Base-by-base conservation (phyloP, 2,797 vertebrate genomes). In the Uromys caudimaculatus region DNA sequence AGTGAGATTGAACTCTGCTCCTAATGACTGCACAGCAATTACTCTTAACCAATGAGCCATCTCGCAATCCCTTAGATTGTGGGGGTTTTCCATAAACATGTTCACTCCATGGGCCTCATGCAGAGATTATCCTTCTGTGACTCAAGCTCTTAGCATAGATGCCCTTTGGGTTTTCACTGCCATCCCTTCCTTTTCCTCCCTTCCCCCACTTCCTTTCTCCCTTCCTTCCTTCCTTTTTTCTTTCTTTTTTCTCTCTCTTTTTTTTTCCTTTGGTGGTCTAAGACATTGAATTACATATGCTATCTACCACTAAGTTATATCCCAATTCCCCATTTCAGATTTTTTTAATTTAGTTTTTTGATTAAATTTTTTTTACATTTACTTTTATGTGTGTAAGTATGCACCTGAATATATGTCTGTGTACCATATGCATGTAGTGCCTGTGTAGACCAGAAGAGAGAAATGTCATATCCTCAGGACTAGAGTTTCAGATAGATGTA, bases 41-140 rank as follows among this genome's bases (percentile, higher is more conserved):
- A 27, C 47, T 71, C 35, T 52, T 38, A 86, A 24, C 35, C 62
- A 24, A 44, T 4, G 47, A 86, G 7, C 3, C 62, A 69, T 35
- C 44, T 69, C 62, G 52, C 47, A 6, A 71, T 47, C 21, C 62
- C 84, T 24, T 47, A 24, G 12, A n/a, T 13, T 67, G 32, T n/a
- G 14, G 32, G 29, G 3, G 44, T 14, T 11, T 54, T 50, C 75
- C n/a, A 2, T 17, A 35, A 64, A 5, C 10, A 16, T 69, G 29
- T 32, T 47, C 24, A 0, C 24, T 79, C 35, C 17, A 3, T 44
- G 29, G 4, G 0, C 29, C 47, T 35, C 0, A 38, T 10, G 24
- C 27, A 27, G 35, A 1, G 1, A 11, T 19, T 12, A 0, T 6
- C 60, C 16, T 88, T 77, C 69, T 35, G 17, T 44, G 32, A 19